These are phyloP conservation scores for Aculops lycopersici DNA, from an alignment of 1,140 invertebrate species.

Conservation along the genomic window DNA sequence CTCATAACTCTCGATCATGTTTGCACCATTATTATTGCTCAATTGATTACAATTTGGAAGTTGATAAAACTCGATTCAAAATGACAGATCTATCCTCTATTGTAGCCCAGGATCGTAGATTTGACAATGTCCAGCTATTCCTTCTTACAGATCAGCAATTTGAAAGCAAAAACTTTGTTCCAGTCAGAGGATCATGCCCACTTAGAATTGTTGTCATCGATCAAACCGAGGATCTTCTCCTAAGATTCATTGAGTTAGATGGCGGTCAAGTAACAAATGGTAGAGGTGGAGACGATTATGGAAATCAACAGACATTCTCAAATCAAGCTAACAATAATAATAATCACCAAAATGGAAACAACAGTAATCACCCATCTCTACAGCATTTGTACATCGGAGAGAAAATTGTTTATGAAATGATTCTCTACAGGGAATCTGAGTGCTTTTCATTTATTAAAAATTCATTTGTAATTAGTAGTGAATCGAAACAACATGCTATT, in stretches of 20 bases:
- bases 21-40: no score
- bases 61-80: no score
- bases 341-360: conserved; percentile 1
- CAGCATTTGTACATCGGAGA: no score
- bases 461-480: conserved; percentile 9
- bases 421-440: conserved; percentile 10
- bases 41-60: no score
- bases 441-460: conserved; percentile 7
- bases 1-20: no score
- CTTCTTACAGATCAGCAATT: no score
- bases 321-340: background rate
- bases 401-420: conserved; percentile 5
- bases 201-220: conserved; percentile 8
- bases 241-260: conserved; percentile 8
- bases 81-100: no score
- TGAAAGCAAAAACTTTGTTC: no score
- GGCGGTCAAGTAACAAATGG: background rate
- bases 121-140: no score
- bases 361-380: background rate
- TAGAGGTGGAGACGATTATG: background rate
- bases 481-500: conserved; percentile 1
- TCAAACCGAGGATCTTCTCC: conserved; percentile 10
- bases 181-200: no score
- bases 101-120: no score
- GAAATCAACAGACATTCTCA: background rate